Evolutionary conservation across 1,140 invertebrate species (phyloP).

Genomic region (Brachionus plicatilis): DNA sequence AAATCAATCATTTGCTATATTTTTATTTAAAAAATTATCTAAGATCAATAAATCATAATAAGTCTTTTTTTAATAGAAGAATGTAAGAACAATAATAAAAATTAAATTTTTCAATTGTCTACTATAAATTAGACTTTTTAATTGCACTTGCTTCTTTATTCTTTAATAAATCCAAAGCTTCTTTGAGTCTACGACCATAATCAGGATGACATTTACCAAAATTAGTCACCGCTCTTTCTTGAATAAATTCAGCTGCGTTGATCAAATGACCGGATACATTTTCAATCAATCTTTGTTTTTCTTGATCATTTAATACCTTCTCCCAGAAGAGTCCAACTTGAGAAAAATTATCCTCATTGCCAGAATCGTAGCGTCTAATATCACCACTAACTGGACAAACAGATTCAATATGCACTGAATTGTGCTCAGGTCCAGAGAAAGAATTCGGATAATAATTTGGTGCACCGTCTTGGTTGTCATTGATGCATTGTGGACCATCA

Average conservation of each 20-base stretch:
- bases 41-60: background rate
- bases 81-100: background rate
- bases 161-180: conserved; percentile 18
- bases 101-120: background rate
- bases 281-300: conserved; percentile 7
- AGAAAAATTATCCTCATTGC: conserved; percentile 28
- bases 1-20: too few relatives aligned
- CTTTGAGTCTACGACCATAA: conserved; percentile 17
- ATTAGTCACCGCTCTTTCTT: conserved; percentile 29
- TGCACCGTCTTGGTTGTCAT: conserved; percentile 61
- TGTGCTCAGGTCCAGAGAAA: conserved; percentile 69
- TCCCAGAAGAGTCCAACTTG: conserved; percentile 37
- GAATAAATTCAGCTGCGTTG: conserved; percentile 29
- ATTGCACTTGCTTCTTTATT: background rate
- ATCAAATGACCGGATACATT: conserved; percentile 6
- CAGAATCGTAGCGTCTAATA: background rate
- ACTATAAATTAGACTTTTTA: background rate
- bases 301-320: conserved; percentile 38
- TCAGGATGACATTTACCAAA: conserved; percentile 35
- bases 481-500: conserved; percentile 66
- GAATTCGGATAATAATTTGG: conserved; percentile 96
- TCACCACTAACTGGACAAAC: background rate
- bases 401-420: background rate
- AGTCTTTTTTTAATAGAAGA: background rate
- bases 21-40: too few relatives aligned